Evolutionary conservation across 2,113 vertebrate species (phyloP), one percentile per base, ranked within the genome.

Genomic region (Ptychochromis oligacanthus): DNA sequence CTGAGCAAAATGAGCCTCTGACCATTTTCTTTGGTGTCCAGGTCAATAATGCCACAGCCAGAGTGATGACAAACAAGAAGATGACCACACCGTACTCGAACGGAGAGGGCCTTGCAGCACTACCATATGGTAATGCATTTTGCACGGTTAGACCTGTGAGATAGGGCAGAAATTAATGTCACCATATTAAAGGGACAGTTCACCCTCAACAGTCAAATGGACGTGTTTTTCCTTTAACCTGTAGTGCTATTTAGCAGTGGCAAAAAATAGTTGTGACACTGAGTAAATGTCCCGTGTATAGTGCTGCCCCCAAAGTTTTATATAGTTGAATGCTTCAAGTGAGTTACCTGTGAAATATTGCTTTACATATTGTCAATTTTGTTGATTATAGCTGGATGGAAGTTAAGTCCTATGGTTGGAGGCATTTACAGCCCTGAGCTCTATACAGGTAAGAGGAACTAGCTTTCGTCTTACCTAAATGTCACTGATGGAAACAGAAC

Each of bases 31-130:
- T 79, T 90, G 78, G 83, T 91, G 87, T 93, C 46, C 94, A 99
- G 98, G 98, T 99, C 84, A 99, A 99, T 95, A 99, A 99, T 38
- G 98, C 98, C 70, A 99, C 98, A 64, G 98, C 98, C 1, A 96
- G 98, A 91, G 98, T 99, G 93, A 99, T 99, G 98, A 99, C 98
- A 85, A 99, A 99, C 96, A 99, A 99, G 97, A 99, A 99, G 96
- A 97, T 98, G 96, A 98, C 98, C 91, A 98, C 97, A 40, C 98
- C 98, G 15, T 99, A 98, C 67, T 94, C 96, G 65, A 97, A 97
- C 3, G 96, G 96, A 86, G 95, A 97, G 75, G 97, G 92, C 17
- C 95, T 96, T 4, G 93, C 93, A 5, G 88, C 96, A 7, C 92
- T 96, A 38, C 96, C 96, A 79, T 96, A 96, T 34, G 95, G 96